Conservation (phyloP, 2,113 vertebrate species). For the Cacatua alba region DNA sequence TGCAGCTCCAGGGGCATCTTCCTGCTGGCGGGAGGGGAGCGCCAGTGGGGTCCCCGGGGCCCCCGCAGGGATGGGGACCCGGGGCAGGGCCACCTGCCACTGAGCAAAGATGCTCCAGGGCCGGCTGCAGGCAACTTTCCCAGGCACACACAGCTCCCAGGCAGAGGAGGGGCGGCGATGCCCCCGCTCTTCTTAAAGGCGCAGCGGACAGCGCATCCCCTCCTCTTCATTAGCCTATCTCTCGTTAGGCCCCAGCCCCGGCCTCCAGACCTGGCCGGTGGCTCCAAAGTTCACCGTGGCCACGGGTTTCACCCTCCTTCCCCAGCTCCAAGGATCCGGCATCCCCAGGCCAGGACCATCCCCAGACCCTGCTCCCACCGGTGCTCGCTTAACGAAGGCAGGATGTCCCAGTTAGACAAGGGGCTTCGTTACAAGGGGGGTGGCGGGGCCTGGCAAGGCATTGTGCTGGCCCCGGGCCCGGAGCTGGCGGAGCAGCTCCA, state of each 20-base stretch:
- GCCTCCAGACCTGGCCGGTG: not conserved
- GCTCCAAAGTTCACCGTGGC: not conserved
- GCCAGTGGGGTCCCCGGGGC: not conserved
- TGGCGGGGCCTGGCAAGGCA: conserved; percentile 41
- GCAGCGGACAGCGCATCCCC: not conserved
- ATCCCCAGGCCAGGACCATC: not conserved
- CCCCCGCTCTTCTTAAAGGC: conserved; percentile 55
- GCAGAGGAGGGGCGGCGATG: conserved; percentile 18
- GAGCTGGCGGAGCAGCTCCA: conserved; percentile 7
- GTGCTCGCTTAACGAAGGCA: conserved; percentile 45
- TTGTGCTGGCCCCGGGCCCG: conserved; percentile 39
- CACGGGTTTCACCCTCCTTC: not conserved
- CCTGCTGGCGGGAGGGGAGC: not conserved
- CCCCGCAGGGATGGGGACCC: not conserved
- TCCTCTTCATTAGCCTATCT: not conserved
- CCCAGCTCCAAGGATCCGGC: not conserved
- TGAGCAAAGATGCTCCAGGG: not conserved
- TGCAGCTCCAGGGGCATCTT: conserved; percentile 1
- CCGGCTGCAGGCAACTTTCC: conserved; percentile 31
- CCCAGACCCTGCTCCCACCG: not conserved
- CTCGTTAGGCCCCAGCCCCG: not conserved
- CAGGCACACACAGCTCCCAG: conserved; percentile 37
- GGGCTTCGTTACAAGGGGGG: conserved; percentile 53
- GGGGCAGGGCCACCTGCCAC: not conserved
- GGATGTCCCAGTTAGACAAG: conserved; percentile 26